Base-by-base conservation (phyloP, 2,113 vertebrate species). In the Malurus elegans region DNA sequence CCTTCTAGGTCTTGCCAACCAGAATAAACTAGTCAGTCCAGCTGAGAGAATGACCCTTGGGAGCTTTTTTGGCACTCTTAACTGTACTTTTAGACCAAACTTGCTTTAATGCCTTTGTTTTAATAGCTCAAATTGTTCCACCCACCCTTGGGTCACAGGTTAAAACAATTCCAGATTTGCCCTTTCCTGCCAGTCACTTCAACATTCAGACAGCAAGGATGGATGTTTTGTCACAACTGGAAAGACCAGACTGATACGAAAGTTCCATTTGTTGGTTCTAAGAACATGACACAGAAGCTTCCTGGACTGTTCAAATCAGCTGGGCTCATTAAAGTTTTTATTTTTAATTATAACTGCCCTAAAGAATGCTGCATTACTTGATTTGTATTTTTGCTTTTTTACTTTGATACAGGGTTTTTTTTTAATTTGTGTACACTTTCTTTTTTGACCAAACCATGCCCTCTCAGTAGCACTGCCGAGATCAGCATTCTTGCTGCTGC, bases 291-390 rank as follows among this genome's bases (percentile, higher is more conserved):
- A 54, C 74, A 71, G 18, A 79, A 88, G 56, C 88, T 90, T 96
- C 57, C 20, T 17, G 47, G 82, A 86, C 79, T 86, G 34, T 72
- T 74, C 34, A 57, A 53, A 48, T 94, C 78, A 82, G 90, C 86
- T 97, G 85, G 85, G 94, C 69, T 96, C 70, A 72, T 87, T 83
- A 32, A 92, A 84, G 45, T n/a, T 67, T 82, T 86, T 81, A 40
- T 64, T 96, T 97, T 51, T 80, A 88, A 82, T 94, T 91, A 5
- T 90, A 83, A 58, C 85, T 95, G 97, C 96, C 96, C 96, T 97
- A 95, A 92, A 90, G 71, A 94, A 96, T 96, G 97, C 97, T 97
- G 95, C 96, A 86, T 94, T 96, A 79, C 93, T 92, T 95, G 93
- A 95, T 87, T 97, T 95, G 28, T 96, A 83, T 61, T 95, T 94